A percentile compares a stretch with the other conserved stretches of the same genome.
Conservation (phyloP, 2,113 vertebrate genomes). For the Plotosus lineatus region DNA sequence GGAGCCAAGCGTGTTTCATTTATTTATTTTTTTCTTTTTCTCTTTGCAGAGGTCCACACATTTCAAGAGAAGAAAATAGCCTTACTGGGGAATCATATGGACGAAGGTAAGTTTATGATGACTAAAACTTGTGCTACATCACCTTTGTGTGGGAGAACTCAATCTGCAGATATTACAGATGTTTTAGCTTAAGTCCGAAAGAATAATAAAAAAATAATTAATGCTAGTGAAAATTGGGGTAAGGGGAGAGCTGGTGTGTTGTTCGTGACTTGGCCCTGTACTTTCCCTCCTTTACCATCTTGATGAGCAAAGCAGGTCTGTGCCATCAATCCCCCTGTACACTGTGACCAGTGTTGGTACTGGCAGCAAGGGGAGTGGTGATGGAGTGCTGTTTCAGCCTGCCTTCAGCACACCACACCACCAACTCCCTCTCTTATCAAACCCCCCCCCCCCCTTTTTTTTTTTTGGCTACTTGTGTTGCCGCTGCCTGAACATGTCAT, state of each 20-base stretch:
- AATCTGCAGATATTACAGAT: background rate
- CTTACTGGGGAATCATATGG: slow-evolving; percentile 82
- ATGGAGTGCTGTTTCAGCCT: slow-evolving; percentile 6
- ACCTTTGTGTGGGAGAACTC: background rate
- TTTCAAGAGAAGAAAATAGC: slow-evolving; percentile 77
- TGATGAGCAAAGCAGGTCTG: slow-evolving; percentile 8
- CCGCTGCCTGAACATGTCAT: slow-evolving; percentile 14
- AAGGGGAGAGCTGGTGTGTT: background rate
- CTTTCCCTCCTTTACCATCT: slow-evolving; percentile 18
- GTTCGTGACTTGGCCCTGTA: background rate
- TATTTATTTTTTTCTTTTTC: slow-evolving; percentile 5
- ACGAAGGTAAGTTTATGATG: slow-evolving; percentile 71
- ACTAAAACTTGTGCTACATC: background rate
- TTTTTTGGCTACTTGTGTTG: background rate
- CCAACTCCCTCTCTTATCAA: slow-evolving; percentile 9
- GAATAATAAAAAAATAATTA: no score
- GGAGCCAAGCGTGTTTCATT: background rate
- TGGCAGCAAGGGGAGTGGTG: background rate
- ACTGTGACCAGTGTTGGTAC: slow-evolving; percentile 5
- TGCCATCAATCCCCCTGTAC: background rate
- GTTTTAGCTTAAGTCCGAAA: background rate
- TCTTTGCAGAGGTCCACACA: slow-evolving; percentile 69
- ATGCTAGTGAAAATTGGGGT: background rate
- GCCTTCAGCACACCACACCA: background rate
- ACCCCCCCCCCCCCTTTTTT: no score